Percentiles rank a stretch among this genome's conserved stretches.
Evolutionary conservation across 2,797 vertebrate species (phyloP).

Genomic region (Gobionotothen gibberifrons): DNA sequence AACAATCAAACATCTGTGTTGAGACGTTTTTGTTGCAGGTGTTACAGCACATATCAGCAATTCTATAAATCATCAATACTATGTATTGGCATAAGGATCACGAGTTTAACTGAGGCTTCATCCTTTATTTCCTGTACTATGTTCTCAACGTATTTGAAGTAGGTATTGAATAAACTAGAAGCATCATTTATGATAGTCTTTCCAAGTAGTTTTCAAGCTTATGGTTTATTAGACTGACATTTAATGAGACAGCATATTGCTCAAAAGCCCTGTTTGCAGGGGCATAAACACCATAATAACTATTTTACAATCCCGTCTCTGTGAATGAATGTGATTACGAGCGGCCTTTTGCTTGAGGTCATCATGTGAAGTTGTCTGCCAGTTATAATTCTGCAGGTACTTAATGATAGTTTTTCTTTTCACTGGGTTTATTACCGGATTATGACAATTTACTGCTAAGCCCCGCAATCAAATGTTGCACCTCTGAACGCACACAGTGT

Average conservation of each 20-base stretch:
- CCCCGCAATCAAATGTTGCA: constrained; percentile 68
- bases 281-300: background rate
- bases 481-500: constrained; percentile 48
- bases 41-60: background rate
- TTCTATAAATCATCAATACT: background rate
- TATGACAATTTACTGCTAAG: constrained; percentile 69
- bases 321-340: constrained; percentile 12
- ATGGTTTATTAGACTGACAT: background rate
- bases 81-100: background rate
- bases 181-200: background rate
- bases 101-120: background rate
- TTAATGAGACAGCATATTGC: constrained; percentile 6
- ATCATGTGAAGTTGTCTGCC: constrained; percentile 35
- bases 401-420: constrained; percentile 26
- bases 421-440: constrained; percentile 68
- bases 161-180: background rate
- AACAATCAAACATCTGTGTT: background rate
- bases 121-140: background rate
- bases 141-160: background rate
- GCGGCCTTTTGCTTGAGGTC: constrained; percentile 12
- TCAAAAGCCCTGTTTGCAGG: constrained; percentile 6
- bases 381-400: constrained; percentile 42
- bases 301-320: background rate
- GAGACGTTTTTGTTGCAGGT: background rate
- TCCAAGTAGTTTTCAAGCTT: background rate